Evolutionary conservation across 2,113 vertebrate genomes (phyloP), one percentile per base, ranked within the genome.

Genomic region (Rhinolophus ferrumequinum): DNA sequence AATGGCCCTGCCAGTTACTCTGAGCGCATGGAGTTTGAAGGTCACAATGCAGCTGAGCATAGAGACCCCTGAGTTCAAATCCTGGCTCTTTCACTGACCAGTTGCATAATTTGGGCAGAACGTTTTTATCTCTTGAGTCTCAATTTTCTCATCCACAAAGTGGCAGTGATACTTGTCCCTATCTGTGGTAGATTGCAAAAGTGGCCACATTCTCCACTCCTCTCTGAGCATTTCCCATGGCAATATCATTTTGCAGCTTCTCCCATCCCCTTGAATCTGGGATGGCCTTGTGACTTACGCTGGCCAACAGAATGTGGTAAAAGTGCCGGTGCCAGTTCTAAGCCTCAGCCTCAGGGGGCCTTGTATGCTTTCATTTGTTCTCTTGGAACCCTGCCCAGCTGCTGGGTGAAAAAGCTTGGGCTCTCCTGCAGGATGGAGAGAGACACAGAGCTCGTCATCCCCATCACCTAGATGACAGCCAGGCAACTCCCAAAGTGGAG

Each of bases 351-450:
- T 88, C 67, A 15, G 26, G 88, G 90, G 90, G 54, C 11, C 95
- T 85, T 94, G 62, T 60, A 30, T 0, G 8, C 47, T 90, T 92
- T 90, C 33, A 1, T 30, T 83, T 28, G 90, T 82, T 75, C 75
- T 82, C 70, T 95, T 89, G 97, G 94, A 95, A 38, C 8, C 33
- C 91, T 86, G 86, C 94, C 88, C 91, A 93, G 85, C 58, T 84
- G 35, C 76, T 28, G 93, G 92, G 94, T 96, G 97, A 77, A 95
- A 94, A 94, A 96, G 60, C 91, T 10, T 5, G 66, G 82, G 82
- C 91, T 82, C 26, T 73, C 69, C 77, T 79, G 50, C 82, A 79
- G 94, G 88, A 66, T 52, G 91, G 93, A 97, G 94, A 94, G 35
- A 91, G 64, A 83, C 80, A 90, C 81, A 86, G 7, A 60, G 95